These are phyloP conservation scores for Lynx canadensis DNA, from an alignment of 2,113 vertebrate species.

Conservation along the genomic window DNA sequence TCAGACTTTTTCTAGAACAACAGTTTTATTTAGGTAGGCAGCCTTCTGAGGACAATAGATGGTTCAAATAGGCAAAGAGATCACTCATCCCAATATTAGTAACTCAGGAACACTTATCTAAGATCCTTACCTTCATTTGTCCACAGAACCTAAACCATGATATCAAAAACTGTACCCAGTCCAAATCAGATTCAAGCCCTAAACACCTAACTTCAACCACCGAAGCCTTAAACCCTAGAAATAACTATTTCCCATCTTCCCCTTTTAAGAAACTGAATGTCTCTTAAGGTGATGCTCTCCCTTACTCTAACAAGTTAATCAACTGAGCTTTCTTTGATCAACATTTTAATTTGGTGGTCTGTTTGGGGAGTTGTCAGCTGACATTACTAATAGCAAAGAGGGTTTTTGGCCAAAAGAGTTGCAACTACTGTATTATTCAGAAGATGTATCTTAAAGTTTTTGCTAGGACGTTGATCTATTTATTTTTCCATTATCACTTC, in stretches of 20 bases:
- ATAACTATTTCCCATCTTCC: not conserved
- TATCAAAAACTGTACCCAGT: not conserved
- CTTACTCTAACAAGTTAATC: not conserved
- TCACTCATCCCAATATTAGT: not conserved
- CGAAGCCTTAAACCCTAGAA: not conserved
- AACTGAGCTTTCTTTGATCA: not conserved
- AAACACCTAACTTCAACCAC: not conserved
- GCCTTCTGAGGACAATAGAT: not conserved
- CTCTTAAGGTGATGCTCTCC: not conserved
- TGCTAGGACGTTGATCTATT: not conserved
- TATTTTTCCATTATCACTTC: not conserved
- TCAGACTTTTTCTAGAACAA: not conserved
- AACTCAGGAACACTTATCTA: not conserved
- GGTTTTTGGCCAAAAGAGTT: not conserved
- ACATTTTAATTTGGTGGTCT: not conserved
- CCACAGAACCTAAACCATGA: not conserved
- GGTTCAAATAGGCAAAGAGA: not conserved
- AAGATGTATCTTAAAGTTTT: not conserved
- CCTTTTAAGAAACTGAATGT: not conserved
- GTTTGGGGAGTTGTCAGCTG: not conserved
- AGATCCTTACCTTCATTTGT: not conserved
- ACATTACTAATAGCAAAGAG: not conserved
- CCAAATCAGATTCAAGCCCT: not conserved
- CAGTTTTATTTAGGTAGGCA: not conserved
- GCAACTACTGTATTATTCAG: not conserved